Evolutionary conservation across 2,888 invertebrate species (phyloP), one percentile per base, ranked within the genome.

Genomic region (Bellardia pandia): DNA sequence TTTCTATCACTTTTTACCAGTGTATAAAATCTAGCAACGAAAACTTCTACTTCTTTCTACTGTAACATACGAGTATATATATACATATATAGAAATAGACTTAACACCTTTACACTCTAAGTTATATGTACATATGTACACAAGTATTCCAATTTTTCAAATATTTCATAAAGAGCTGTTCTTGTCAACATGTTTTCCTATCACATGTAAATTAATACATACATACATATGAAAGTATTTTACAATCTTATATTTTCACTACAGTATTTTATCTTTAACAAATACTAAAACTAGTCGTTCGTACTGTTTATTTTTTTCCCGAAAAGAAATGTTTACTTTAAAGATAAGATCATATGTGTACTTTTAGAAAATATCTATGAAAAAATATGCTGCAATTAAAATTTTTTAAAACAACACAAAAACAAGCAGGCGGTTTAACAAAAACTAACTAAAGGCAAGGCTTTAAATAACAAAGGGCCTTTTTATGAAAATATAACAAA

Each of bases 321-420:
- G 30, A 23, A 16, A 40, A 2, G 42, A 68, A 78, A 33, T 68
- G 45, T 69, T 23, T 53, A 66, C 40, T 23, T 77, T 30, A 3
- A 33, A 13, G 72, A 71, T 71, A 72, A 79, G 40, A 79, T 42
- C 71, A 51, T 60, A 71, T 62, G 58, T 30, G 79, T 16, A 64
- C 0, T 11, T 48, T 40, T 5, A 9, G 30, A 56, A 42, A 8
- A 74, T 58, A 3, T 30, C 14, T 64, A 23, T 23, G 6, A 16
- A 40, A 11, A 51, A 51, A 16, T 68, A 68, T 11, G 45, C 11
- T 45, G 11, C 9, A 13, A 53, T n/a, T 37, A 0, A 69, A 37
- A 16, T 58, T 13, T 30, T 3, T 40, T 0, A 40, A 13, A 0
- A 40, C 5, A 51, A n/a, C 14, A 69, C 14, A 4, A 64, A 64